Evolutionary conservation across 2,797 vertebrate species (phyloP), one percentile per base, ranked within the genome.

Genomic region (Nyctibius grandis): DNA sequence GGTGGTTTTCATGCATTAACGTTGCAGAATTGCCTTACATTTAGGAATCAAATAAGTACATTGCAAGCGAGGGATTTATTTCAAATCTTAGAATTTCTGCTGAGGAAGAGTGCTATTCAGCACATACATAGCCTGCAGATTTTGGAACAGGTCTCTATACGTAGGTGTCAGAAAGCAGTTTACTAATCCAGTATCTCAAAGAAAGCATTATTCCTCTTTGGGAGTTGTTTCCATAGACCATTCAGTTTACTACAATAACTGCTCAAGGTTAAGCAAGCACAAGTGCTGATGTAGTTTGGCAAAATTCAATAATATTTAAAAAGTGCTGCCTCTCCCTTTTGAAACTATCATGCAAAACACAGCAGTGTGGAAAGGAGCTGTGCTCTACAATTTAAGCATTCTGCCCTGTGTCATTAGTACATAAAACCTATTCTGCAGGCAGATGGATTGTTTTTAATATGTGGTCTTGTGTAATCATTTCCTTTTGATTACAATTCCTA

Each of bases 371-470:
- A 80, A 67, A 51, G 69, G 56, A 89, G 45, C 57, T 40, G 18
- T 68, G 61, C 61, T 82, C 2, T 77, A 68, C 63, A 59, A 64
- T 65, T 61, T 38, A 85, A 89, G 44, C 26, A 15, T 90, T 74
- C 74, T 93, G 19, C 25, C 60, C 68, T n/a, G 4, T 59, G 44
- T 67, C 67, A 53, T 90, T 88, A 76, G 44, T 61, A 61, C 63
- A 59, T 65, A 79, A 91, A 91, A 68, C 70, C 44, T 45, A 20
- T 70, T 76, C 82, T 88, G 60, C 65, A 86, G 83, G 67, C 57
- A 95, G 95, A 81, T 60, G 48, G 74, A 95, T 91, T 92, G 91
- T 45, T 95, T 94, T 88, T 90, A 91, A 78, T 88, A 91, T 70
- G 50, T 87, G 40, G 5, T 59, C 60, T 79, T 95, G 54, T 91